Evolutionary conservation across 2,797 vertebrate species (phyloP).

Genomic region (Acanthis flammea): DNA sequence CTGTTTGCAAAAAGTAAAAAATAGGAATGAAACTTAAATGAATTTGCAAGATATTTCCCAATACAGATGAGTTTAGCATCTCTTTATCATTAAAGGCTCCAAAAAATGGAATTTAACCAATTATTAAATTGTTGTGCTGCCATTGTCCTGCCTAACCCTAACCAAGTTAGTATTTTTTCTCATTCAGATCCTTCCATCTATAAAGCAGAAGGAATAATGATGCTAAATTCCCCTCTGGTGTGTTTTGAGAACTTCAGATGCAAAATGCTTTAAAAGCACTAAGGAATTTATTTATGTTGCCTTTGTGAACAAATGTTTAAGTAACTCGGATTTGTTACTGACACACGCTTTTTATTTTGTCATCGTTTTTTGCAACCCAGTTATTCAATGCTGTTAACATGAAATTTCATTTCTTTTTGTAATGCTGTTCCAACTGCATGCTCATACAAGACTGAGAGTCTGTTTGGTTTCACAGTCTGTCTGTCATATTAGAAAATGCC

Average conservation of each 20-base stretch:
- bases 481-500: background rate
- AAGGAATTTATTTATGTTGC: background rate
- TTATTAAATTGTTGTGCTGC: background rate
- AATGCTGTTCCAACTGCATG: background rate
- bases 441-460: background rate
- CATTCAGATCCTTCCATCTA: background rate
- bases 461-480: background rate
- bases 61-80: background rate
- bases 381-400: background rate
- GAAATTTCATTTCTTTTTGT: background rate
- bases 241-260: background rate
- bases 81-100: background rate
- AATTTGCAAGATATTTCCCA: background rate
- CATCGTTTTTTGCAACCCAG: background rate
- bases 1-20: background rate
- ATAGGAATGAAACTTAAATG: background rate
- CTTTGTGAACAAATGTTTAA: background rate
- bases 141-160: background rate
- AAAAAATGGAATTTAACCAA: background rate
- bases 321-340: background rate
- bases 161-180: background rate
- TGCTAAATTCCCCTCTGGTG: background rate
- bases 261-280: background rate
- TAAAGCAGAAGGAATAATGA: background rate
- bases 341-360: background rate